A percentile compares a stretch with the other conserved stretches of the same genome.
phyloP scores from a whole-genome alignment of 2,797 vertebrate genomes.

The Capromys pilorides region DNA sequence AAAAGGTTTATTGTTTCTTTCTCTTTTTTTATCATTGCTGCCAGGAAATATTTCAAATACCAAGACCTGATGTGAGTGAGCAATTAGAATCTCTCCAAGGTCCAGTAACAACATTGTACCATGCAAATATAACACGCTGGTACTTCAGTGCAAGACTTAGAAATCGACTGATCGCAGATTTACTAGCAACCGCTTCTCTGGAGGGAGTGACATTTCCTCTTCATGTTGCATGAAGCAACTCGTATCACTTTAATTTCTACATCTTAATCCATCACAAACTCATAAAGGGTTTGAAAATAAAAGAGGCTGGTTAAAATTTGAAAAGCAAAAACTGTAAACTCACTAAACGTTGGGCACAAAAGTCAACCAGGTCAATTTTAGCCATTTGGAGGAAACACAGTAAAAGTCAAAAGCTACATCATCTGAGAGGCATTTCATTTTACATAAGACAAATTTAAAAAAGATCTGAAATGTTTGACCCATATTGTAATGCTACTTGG shows the following conservation, averaged over 20 bases:
- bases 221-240: constrained; percentile 53
- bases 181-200: constrained; percentile 51
- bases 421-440: background rate
- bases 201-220: constrained; percentile 41
- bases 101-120: constrained; percentile 71
- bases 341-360: background rate
- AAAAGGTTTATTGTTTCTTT: constrained; percentile 86
- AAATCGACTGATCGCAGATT: constrained; percentile 48
- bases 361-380: constrained; percentile 3
- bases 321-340: constrained; percentile 44
- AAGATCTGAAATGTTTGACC: constrained; percentile 14
- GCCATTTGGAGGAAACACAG: background rate
- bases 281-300: constrained; percentile 52
- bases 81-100: constrained; percentile 82
- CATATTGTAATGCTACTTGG: background rate
- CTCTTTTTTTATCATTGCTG: constrained; percentile 81
- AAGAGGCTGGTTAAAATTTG: constrained; percentile 56
- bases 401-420: constrained; percentile 23
- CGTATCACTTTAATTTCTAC: constrained; percentile 49
- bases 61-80: constrained; percentile 81
- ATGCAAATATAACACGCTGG: constrained; percentile 62
- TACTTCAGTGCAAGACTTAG: constrained; percentile 14
- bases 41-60: constrained; percentile 88
- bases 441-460: constrained; percentile 20
- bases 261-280: constrained; percentile 36